Evolutionary conservation across 2,797 vertebrate species (phyloP).

Genomic region (Rachycentron canadum): DNA sequence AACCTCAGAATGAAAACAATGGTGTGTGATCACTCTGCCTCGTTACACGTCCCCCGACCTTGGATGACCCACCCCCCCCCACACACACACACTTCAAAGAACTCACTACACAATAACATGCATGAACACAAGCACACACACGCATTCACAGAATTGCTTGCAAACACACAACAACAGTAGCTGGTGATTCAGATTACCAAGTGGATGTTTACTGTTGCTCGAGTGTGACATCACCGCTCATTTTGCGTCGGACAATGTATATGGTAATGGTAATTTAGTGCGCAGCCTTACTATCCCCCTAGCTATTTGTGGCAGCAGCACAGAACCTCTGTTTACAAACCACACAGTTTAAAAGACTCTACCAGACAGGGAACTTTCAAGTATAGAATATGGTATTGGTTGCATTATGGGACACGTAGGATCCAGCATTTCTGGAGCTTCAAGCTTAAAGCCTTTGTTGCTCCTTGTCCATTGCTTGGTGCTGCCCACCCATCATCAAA

Average conservation of each 20-base stretch:
- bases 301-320: no score
- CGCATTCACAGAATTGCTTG: slow-evolving; percentile 16
- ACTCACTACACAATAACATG: slow-evolving; percentile 25
- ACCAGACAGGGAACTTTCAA: not conserved
- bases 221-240: slow-evolving; percentile 15
- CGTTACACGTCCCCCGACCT: slow-evolving; percentile 2
- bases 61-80: not conserved
- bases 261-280: no score
- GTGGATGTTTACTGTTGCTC: slow-evolving; percentile 54
- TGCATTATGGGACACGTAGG: not conserved
- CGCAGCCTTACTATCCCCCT: no score
- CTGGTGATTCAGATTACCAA: slow-evolving; percentile 25
- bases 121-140: slow-evolving; percentile 12
- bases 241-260: not conserved
- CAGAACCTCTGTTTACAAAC: no score
- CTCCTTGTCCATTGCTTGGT: not conserved
- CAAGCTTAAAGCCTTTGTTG: not conserved
- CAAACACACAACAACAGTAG: slow-evolving; percentile 19
- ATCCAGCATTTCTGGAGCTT: not conserved
- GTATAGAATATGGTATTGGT: not conserved
- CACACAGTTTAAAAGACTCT: not conserved
- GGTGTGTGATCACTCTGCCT: slow-evolving; percentile 45
- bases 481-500: not conserved
- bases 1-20: slow-evolving; percentile 73
- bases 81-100: slow-evolving; percentile 47